Conservation (phyloP, 2,888 invertebrate genomes). For the Andrena camellia region DNA sequence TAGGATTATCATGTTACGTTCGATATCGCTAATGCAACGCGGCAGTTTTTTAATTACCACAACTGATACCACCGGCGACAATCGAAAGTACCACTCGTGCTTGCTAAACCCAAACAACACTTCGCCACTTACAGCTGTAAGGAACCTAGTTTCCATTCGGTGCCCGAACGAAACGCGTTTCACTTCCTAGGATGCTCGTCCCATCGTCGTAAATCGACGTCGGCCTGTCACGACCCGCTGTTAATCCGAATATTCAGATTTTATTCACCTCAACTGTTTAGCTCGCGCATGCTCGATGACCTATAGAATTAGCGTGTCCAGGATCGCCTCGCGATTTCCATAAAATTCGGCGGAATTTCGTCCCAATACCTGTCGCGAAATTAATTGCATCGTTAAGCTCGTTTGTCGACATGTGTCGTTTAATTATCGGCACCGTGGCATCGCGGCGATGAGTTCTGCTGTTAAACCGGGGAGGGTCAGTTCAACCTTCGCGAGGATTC, state of each 20-base stretch:
- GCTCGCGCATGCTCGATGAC: not conserved
- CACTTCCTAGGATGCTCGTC: too few relatives aligned
- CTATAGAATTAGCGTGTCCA: slow-evolving; percentile 14
- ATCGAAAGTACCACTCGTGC: not conserved
- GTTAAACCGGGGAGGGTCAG: not conserved
- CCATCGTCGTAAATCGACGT: not conserved
- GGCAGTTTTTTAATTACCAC: slow-evolving; percentile 55
- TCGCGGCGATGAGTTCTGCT: not conserved
- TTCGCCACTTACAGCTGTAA: not conserved
- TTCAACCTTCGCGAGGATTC: slow-evolving; percentile 27
- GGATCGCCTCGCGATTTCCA: slow-evolving; percentile 19
- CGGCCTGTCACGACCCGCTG: not conserved
- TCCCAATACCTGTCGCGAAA: not conserved
- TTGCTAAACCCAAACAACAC: not conserved
- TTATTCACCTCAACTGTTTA: not conserved
- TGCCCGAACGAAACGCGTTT: not conserved
- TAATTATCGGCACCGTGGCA: slow-evolving; percentile 23
- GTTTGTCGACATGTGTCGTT: slow-evolving; percentile 18
- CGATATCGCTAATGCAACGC: slow-evolving; percentile 53
- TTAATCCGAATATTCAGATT: slow-evolving; percentile 47
- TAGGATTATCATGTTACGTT: slow-evolving; percentile 49
- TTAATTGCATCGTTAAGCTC: slow-evolving; percentile 17
- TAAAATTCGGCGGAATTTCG: slow-evolving; percentile 9
- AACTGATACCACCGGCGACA: slow-evolving; percentile 4
- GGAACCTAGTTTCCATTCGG: not conserved